A percentile compares a stretch with the other conserved stretches of the same genome.
Evolutionary conservation across 2,888 invertebrate species (phyloP).

Genomic region (Elgonia sp.): DNA sequence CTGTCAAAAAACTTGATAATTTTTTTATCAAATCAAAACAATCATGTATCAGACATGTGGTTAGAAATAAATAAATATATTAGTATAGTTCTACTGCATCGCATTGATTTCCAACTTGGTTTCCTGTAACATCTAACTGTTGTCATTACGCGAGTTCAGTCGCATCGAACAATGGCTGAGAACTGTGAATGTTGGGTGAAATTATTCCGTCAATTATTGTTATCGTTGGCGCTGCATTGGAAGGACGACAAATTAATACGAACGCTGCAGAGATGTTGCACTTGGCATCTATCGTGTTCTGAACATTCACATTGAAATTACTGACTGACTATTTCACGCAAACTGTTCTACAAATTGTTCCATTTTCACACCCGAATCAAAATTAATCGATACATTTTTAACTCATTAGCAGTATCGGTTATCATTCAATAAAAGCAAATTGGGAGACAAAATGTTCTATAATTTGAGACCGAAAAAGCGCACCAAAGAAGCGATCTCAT

Average conservation of each 20-base stretch:
- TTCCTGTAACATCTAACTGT: constrained; percentile 67
- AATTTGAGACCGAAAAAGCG: neutral
- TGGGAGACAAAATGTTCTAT: neutral
- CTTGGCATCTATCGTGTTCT: constrained; percentile 69
- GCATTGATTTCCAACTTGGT: constrained; percentile 72
- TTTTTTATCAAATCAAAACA: too few species aligned
- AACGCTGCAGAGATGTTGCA: constrained; percentile 72
- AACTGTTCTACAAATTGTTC: constrained; percentile 51
- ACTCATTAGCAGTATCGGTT: neutral
- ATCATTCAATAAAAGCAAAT: neutral
- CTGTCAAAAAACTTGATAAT: too few species aligned
- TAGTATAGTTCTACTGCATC: constrained; percentile 34
- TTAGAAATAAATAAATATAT: neutral
- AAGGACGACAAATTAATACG: constrained; percentile 75
- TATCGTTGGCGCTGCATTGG: constrained; percentile 70
- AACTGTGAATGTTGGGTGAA: constrained; percentile 66
- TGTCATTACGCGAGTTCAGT: constrained; percentile 68
- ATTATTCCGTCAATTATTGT: constrained; percentile 77
- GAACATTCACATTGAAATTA: constrained; percentile 51
- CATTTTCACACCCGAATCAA: constrained; percentile 12
- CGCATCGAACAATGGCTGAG: constrained; percentile 64
- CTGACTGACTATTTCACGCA: constrained; percentile 41
- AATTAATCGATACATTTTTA: constrained; percentile 12
- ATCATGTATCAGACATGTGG: too few species aligned
- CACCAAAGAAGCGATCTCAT: neutral